Evolutionary conservation across 2,797 vertebrate genomes (phyloP), one percentile per base, ranked within the genome.

Genomic region (Nothura maculosa): DNA sequence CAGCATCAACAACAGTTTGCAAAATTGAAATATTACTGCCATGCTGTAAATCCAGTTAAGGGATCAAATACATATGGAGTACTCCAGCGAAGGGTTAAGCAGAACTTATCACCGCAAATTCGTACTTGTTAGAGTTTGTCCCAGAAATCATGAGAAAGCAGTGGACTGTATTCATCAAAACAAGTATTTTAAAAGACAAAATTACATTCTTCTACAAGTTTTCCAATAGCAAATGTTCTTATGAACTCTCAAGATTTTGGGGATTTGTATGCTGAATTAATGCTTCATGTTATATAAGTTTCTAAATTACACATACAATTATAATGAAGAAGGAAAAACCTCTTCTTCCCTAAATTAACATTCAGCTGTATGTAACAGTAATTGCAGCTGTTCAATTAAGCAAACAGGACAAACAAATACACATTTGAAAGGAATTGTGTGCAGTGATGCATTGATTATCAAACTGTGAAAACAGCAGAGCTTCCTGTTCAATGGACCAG

Each of bases 341-440:
- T 93, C 87, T 92, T 69, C 92, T 87, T 89, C 70, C 75, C 81
- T 90, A 96, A 97, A 98, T 98, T 97, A 98, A 97, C 96, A 97
- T 97, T 97, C 96, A 97, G 94, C 97, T 97, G 95, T 96, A 97
- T 96, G 97, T 97, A 97, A 97, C 96, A 91, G 95, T 97, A 98
- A 98, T 97, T 97, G 97, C 97, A 97, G 97, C 97, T 98, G 97
- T 98, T 98, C 97, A 98, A 97, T 98, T 98, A 98, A 97, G 97
- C 96, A 97, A 96, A 96, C 92, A 97, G 97, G 96, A 97, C 96
- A 97, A 97, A 97, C 96, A 97, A 97, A 97, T 96, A 95, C 95
- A 92, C 95, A 96, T 96, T 97, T 91, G 87, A 96, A 97, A 97
- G 94, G 96, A 98, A 97, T 62, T 97, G 97, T 97, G 98, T 97